Evolutionary conservation across 2,888 invertebrate genomes (phyloP).

Genomic region (Ormyrus pomaceus): DNA sequence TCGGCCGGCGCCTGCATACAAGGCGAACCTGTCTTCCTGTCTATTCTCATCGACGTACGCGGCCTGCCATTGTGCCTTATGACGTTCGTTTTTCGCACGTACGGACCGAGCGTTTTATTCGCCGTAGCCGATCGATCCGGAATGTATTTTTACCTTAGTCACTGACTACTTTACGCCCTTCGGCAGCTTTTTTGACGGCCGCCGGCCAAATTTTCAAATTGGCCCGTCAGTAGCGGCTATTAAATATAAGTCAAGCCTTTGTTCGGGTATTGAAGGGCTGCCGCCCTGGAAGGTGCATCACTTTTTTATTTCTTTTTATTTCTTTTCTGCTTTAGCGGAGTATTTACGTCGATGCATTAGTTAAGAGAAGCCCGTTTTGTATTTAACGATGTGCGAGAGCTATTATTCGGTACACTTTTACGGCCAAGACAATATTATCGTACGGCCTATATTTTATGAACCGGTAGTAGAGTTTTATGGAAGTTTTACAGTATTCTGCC

Average conservation of each 20-base stretch:
- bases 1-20: slow-evolving; percentile 2
- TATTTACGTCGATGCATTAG: slow-evolving; percentile 51
- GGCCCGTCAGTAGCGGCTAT: too few relatives aligned
- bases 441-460: slow-evolving; percentile 50
- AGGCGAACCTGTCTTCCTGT: slow-evolving; percentile 27
- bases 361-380: slow-evolving; percentile 38
- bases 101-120: not conserved
- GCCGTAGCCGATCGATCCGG: not conserved
- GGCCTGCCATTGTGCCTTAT: slow-evolving; percentile 19
- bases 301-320: slow-evolving; percentile 29
- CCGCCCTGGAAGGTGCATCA: not conserved
- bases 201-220: not conserved
- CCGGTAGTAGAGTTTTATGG: slow-evolving; percentile 43
- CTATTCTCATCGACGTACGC: not conserved
- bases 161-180: too few relatives aligned
- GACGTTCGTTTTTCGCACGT: slow-evolving; percentile 32
- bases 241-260: too few relatives aligned
- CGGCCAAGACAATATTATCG: slow-evolving; percentile 51
- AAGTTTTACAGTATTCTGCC: slow-evolving; percentile 43
- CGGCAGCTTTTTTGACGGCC: not conserved
- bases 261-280: too few relatives aligned
- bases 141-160: not conserved
- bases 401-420: slow-evolving; percentile 52
- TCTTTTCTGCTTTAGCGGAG: slow-evolving; percentile 14
- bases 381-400: slow-evolving; percentile 52